Evolutionary conservation across 2,888 invertebrate species (phyloP).

Genomic region (Dorcus hopei): DNA sequence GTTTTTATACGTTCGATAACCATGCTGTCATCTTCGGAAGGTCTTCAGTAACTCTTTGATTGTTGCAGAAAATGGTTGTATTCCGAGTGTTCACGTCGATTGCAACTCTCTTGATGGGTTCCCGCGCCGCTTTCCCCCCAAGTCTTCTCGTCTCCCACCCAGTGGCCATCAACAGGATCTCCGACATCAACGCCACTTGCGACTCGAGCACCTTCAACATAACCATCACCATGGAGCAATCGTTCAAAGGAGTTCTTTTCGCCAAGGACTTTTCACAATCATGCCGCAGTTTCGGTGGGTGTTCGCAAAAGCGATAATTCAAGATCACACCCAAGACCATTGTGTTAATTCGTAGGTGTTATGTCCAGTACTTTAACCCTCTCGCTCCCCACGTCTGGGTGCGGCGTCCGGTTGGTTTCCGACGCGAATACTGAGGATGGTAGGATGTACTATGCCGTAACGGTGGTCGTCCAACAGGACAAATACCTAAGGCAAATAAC

Average conservation of each 20-base stretch:
- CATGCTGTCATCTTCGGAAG: too few species aligned
- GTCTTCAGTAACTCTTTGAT: too few species aligned
- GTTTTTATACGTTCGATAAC: too few species aligned
- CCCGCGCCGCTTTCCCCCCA: constrained; percentile 25
- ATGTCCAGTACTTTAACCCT: constrained; percentile 24
- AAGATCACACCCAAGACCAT: background rate
- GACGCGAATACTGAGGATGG: constrained; percentile 49
- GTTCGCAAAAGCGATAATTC: background rate
- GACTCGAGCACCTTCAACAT: constrained; percentile 62
- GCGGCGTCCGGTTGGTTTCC: constrained; percentile 64
- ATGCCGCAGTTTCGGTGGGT: constrained; percentile 61
- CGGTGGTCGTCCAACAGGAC: constrained; percentile 73
- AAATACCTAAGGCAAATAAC: constrained; percentile 68
- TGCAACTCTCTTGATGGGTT: background rate
- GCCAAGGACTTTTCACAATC: constrained; percentile 74
- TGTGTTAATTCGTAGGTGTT: constrained; percentile 24
- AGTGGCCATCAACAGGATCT: constrained; percentile 53
- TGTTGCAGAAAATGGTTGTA: background rate
- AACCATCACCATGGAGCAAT: constrained; percentile 57
- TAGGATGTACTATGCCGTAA: constrained; percentile 62
- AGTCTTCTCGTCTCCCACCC: constrained; percentile 35
- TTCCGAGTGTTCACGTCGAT: background rate
- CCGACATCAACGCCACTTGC: constrained; percentile 60
- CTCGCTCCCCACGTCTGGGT: constrained; percentile 59
- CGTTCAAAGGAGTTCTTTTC: constrained; percentile 71